These are phyloP conservation scores for Gryllus longicercus DNA, from an alignment of 2,888 invertebrate species.

Conservation along the genomic window DNA sequence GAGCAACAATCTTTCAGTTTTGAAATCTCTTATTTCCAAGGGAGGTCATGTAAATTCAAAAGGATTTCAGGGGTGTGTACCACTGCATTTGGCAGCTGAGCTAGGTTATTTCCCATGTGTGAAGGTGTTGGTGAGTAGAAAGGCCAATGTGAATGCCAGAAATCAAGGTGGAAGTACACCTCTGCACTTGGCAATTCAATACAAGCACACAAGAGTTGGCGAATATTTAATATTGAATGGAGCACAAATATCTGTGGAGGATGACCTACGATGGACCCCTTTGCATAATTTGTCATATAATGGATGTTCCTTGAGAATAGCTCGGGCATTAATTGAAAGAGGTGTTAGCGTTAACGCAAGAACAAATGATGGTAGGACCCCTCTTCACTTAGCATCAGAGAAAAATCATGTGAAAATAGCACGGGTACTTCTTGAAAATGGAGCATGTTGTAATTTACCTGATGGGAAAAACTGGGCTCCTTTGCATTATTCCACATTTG, in stretches of 20 bases:
- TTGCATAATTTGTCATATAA: background rate
- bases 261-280: background rate
- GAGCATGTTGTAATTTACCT: too few species aligned
- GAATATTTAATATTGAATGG: conserved; percentile 12
- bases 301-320: background rate
- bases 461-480: too few species aligned
- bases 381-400: too few species aligned
- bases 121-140: background rate
- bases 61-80: background rate
- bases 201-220: background rate
- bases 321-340: too few species aligned
- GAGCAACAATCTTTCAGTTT: background rate
- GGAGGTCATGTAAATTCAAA: background rate
- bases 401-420: too few species aligned
- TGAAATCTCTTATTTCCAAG: background rate
- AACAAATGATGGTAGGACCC: too few species aligned
- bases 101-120: background rate
- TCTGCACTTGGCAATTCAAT: background rate
- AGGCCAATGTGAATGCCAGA: background rate
- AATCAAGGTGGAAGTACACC: background rate
- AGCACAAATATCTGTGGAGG: background rate
- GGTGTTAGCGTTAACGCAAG: too few species aligned
- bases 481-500: too few species aligned
- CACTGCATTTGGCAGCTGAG: background rate
- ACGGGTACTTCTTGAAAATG: too few species aligned